Evolutionary conservation across 1,140 invertebrate species (phyloP).

Genomic region (Aphis craccivora): DNA sequence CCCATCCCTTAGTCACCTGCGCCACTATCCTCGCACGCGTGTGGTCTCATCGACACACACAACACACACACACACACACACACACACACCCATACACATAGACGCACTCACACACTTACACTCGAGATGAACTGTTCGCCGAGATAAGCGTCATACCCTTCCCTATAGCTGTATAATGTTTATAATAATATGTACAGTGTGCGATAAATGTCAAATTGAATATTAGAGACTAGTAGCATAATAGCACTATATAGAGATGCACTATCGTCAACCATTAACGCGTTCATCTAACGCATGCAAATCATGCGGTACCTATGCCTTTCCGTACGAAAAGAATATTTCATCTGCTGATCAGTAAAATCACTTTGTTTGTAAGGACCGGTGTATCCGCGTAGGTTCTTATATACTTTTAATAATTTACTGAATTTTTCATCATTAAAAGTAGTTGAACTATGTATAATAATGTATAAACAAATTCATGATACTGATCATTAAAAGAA

Average conservation of each 20-base stretch:
- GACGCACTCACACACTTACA: background rate
- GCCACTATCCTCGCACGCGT: background rate
- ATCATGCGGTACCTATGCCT: background rate
- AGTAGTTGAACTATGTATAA: background rate
- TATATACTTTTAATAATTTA: background rate
- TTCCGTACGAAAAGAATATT: background rate
- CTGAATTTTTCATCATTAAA: background rate
- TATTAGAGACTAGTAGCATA: background rate
- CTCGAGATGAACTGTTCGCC: background rate
- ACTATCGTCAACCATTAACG: background rate
- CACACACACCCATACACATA: background rate
- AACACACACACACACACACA: background rate
- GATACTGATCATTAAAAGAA: background rate
- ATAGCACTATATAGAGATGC: background rate
- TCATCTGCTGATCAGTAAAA: background rate
- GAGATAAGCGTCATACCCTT: background rate
- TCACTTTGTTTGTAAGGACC: background rate
- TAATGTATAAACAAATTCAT: background rate
- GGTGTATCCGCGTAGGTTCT: background rate
- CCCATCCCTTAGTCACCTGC: background rate
- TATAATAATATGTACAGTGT: conserved; percentile 2
- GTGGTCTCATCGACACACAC: background rate
- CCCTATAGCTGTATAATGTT: background rate
- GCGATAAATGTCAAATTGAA: conserved; percentile 6
- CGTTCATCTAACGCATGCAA: background rate